phyloP scores from a whole-genome alignment of 2,113 vertebrate genomes.

The Myotis davidii region DNA sequence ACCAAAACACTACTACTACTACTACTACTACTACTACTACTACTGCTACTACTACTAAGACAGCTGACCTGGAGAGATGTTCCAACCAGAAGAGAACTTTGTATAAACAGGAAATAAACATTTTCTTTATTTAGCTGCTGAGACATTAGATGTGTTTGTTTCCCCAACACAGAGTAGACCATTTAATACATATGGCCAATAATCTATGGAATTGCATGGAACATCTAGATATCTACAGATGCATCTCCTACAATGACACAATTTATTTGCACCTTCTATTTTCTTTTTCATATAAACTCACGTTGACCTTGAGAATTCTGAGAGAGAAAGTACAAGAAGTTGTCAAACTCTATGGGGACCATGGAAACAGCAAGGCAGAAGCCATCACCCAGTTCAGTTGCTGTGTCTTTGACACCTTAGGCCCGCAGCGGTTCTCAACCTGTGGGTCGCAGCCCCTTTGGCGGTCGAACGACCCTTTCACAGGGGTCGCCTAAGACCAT shows the following conservation, averaged over 20 bases:
- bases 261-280: background rate
- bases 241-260: background rate
- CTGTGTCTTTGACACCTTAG: conserved; percentile 76
- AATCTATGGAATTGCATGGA: background rate
- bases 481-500: too few relatives aligned
- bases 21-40: background rate
- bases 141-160: background rate
- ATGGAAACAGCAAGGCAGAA: background rate
- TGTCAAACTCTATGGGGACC: background rate
- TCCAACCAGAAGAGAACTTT: background rate
- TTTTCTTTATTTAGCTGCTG: background rate
- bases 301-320: conserved; percentile 3
- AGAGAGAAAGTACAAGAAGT: background rate
- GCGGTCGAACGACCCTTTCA: too few relatives aligned
- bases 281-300: background rate
- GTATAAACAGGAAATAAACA: background rate
- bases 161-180: background rate
- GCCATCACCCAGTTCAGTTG: conserved; percentile 36
- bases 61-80: background rate
- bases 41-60: background rate
- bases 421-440: background rate
- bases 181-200: background rate
- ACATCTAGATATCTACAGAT: background rate
- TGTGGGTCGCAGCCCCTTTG: too few relatives aligned
- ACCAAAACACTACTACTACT: background rate